Evolutionary conservation across 1,140 invertebrate genomes (phyloP), one percentile per base, ranked within the genome.

Genomic region (Drosophila chauvacae): DNA sequence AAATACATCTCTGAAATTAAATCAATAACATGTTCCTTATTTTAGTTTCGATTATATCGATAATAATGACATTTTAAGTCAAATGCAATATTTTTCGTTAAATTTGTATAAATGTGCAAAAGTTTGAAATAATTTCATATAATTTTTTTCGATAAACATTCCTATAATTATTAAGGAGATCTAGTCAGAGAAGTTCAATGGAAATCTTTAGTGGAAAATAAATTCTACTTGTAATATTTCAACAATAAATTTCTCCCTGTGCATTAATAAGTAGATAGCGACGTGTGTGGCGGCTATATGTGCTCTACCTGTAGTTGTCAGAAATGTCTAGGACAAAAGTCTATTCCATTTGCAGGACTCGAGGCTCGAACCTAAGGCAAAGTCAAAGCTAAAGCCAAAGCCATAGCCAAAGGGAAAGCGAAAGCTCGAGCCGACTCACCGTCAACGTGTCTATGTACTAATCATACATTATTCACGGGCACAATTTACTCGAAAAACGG

Each of bases 401-500:
- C 62, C 72, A 73, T 53, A 68, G 35, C 56, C 56, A 61, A 64
- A 23, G 20, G 33, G 4, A 56, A 56, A 26, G 35, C 53, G 18
- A 35, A 45, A 73, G 68, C 55, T 42, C 45, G 68, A 51, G 70
- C 56, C 79, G 64, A 86, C 82, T 85, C 73, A 81, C 77, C 81
- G 80, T 77, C 84, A 77, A 90, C 81, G 80, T 88, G 84, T 88
- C 85, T 88, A 81, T 88, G 84, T 88, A 84, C 85, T 90, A 90
- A 88, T 88, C 84, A 88, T 88, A 90, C 69, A 88, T 88, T 88
- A 88, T 88, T 88, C 85, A 88, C 44, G 47, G 59, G 33, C 73
- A 90, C 84, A 90, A 88, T 88, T 88, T 88, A 88, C 84, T 88
- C 84, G 84, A 90, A 88, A 88, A 88, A 81, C 84, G 85, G 55